Conservation (phyloP, 2,888 invertebrate species). For the Beris chalybata region DNA sequence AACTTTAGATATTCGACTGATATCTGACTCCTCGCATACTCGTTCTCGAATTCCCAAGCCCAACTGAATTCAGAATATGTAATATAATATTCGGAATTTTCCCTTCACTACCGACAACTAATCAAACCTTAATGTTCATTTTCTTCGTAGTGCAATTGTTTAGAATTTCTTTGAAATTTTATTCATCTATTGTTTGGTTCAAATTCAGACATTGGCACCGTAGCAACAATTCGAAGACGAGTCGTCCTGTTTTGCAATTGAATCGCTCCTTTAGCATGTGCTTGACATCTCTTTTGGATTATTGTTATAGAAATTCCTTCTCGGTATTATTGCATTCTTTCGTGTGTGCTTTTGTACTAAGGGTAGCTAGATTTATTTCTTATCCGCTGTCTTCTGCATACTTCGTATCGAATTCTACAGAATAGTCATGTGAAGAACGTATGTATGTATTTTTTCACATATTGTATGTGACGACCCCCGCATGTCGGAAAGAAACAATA, state of each 20-base stretch:
- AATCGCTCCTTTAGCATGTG: slow-evolving; percentile 10
- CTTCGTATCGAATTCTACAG: no score
- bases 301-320: slow-evolving; percentile 22
- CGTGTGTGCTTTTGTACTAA: slow-evolving; percentile 6
- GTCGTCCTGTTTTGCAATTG: slow-evolving; percentile 9
- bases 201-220: background rate
- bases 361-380: slow-evolving; percentile 7
- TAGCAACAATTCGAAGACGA: background rate
- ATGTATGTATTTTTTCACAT: no score
- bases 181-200: slow-evolving; percentile 5
- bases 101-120: no score
- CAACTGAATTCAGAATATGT: no score
- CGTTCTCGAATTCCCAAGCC: no score
- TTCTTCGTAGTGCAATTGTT: slow-evolving; percentile 4
- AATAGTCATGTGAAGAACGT: no score
- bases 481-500: no score
- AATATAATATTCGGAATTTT: no score
- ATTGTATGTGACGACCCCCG: no score
- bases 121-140: no score
- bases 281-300: slow-evolving; percentile 22
- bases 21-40: no score
- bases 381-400: background rate
- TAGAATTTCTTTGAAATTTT: background rate
- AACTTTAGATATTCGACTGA: no score
- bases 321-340: slow-evolving; percentile 18